phyloP scores from a whole-genome alignment of 2,113 vertebrate genomes.

The Anseranas semipalmata region DNA sequence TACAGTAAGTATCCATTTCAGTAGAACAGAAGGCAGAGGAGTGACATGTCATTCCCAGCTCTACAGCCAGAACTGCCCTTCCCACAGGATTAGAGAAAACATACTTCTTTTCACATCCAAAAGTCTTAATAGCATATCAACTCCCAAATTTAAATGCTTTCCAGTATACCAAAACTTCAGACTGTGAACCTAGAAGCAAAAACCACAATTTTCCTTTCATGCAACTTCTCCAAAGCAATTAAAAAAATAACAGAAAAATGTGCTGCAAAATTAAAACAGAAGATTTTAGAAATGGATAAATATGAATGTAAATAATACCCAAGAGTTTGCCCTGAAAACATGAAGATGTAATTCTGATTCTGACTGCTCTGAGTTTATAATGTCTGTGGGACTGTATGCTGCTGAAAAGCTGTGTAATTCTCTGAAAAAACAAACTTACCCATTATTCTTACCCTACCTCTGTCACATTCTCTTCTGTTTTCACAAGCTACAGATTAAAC shows the following conservation, averaged over 20 bases:
- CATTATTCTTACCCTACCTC: background rate
- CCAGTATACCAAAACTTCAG: background rate
- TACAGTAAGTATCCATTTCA: conserved; percentile 7
- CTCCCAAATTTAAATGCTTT: background rate
- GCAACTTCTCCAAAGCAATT: background rate
- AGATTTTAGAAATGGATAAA: background rate
- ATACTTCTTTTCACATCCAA: background rate
- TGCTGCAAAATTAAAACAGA: background rate
- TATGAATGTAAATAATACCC: background rate
- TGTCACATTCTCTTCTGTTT: background rate
- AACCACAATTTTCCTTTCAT: background rate
- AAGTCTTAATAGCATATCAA: background rate
- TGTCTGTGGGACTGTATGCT: background rate
- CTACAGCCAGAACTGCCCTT: background rate
- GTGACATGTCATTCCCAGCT: background rate
- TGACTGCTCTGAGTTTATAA: background rate
- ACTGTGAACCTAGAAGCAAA: background rate
- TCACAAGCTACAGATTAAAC: background rate
- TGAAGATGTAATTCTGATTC: background rate
- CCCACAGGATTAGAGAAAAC: background rate
- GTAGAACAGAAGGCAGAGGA: background rate
- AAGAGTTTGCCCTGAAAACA: background rate
- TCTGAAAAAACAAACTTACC: background rate
- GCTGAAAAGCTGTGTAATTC: background rate
- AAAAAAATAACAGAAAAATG: background rate